A percentile compares a stretch with the other conserved stretches of the same genome.
phyloP scores from a whole-genome alignment of 1,140 invertebrate species.

The Zaprionus ornatus region DNA sequence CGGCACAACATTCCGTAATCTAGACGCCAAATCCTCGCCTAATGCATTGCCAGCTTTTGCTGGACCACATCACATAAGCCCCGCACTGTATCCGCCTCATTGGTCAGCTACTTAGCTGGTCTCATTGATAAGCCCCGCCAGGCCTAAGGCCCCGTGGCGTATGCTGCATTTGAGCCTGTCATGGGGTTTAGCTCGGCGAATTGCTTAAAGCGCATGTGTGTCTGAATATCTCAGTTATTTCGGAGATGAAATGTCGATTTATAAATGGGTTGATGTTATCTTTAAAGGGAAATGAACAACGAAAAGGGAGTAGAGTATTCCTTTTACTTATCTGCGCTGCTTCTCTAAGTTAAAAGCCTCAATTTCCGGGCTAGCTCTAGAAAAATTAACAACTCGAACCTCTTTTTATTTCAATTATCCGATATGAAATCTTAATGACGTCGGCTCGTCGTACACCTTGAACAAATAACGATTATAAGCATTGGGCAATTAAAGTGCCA shows the following conservation, averaged over 20 bases:
- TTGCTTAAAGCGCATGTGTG: not conserved
- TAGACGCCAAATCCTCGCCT: slow-evolving; percentile 32
- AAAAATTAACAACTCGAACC: not conserved
- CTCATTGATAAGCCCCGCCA: slow-evolving; percentile 21
- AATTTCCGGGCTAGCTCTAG: not conserved
- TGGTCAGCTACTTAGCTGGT: slow-evolving; percentile 16
- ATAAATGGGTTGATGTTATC: not conserved
- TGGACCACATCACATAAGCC: slow-evolving; percentile 19
- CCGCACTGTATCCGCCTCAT: not conserved
- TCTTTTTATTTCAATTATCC: slow-evolving; percentile 16
- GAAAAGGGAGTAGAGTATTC: not conserved
- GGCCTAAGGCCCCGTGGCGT: not conserved
- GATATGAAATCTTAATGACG: slow-evolving; percentile 21
- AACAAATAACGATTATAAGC: slow-evolving; percentile 21
- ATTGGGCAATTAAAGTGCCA: slow-evolving; percentile 62
- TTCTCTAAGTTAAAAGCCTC: not conserved
- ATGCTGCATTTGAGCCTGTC: slow-evolving; percentile 20
- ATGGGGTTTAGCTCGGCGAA: not conserved
- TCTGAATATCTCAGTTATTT: not conserved
- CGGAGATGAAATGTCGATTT: not conserved
- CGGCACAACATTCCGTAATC: slow-evolving; percentile 18
- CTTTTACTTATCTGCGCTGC: not conserved
- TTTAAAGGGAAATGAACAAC: not conserved
- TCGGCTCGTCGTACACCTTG: slow-evolving; percentile 2
- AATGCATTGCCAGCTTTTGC: slow-evolving; percentile 30